Evolutionary conservation across 2,888 invertebrate genomes (phyloP).

Genomic region (Argyresthia goedartella): DNA sequence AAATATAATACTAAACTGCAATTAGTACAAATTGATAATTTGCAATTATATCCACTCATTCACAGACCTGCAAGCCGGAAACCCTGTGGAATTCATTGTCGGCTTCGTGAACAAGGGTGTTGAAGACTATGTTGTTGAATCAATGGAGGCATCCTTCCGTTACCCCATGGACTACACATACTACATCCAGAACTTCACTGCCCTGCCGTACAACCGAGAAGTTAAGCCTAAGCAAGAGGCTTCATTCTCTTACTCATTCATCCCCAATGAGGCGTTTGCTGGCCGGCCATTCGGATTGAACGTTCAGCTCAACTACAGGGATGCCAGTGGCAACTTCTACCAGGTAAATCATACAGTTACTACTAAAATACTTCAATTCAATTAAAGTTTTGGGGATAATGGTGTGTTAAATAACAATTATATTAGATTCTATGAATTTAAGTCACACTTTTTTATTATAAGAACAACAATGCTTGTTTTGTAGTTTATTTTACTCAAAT

Average conservation of each 20-base stretch:
- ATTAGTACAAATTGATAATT: no score
- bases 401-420: no score
- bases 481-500: no score
- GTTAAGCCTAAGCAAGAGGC: conserved; percentile 94
- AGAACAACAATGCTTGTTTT: no score
- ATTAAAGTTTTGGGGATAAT: not conserved
- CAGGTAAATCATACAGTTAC: conserved; percentile 52
- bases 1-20: no score
- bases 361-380: not conserved
- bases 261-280: conserved; percentile 96
- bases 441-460: no score
- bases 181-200: conserved; percentile 98
- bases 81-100: conserved; percentile 93
- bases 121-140: conserved; percentile 91
- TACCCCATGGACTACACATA: conserved; percentile 99
- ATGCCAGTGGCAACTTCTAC: conserved; percentile 73
- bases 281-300: conserved; percentile 97
- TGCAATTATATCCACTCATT: no score
- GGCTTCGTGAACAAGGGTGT: conserved; percentile 96
- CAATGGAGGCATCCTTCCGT: conserved; percentile 97
- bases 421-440: no score
- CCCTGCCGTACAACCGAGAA: conserved; percentile 86
- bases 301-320: conserved; percentile 92
- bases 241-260: conserved; percentile 94
- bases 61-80: conserved; percentile 90